Evolutionary conservation across 2,888 invertebrate species (phyloP).

Genomic region (Conchocele bisecta): DNA sequence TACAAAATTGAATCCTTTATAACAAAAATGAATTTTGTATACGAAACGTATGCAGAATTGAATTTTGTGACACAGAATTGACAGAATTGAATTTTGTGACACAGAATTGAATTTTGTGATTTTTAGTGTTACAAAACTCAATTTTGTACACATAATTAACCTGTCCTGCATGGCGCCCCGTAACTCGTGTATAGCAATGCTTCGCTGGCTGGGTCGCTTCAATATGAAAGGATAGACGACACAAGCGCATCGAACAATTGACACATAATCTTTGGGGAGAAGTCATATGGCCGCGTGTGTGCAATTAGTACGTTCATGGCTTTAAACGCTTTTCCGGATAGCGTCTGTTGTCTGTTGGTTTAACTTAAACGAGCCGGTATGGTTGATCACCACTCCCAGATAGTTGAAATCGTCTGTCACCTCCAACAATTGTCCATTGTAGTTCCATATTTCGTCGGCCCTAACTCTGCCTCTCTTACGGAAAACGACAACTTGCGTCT

Average conservation of each 20-base stretch:
- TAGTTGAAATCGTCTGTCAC: constrained; percentile 22
- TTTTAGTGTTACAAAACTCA: too few relatives aligned
- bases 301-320: constrained; percentile 4
- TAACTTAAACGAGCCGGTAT: constrained; percentile 6
- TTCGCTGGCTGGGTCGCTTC: too few relatives aligned
- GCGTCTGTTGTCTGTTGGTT: constrained; percentile 1
- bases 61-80: too few relatives aligned
- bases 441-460: constrained; percentile 13
- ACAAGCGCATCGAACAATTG: constrained; percentile 37
- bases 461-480: constrained; percentile 4
- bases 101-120: too few relatives aligned
- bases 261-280: constrained; percentile 16
- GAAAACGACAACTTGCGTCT: constrained; percentile 26
- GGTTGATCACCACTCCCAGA: constrained; percentile 10
- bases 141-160: too few relatives aligned
- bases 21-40: too few relatives aligned
- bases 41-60: too few relatives aligned
- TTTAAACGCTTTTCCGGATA: constrained; percentile 23
- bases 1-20: too few relatives aligned
- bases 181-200: too few relatives aligned
- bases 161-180: too few relatives aligned
- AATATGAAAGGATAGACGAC: constrained; percentile 15
- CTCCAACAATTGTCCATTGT: constrained; percentile 3
- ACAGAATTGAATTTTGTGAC: too few relatives aligned
- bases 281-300: background rate